Evolutionary conservation across 1,140 invertebrate species (phyloP).

Genomic region (Bombus terrestris): DNA sequence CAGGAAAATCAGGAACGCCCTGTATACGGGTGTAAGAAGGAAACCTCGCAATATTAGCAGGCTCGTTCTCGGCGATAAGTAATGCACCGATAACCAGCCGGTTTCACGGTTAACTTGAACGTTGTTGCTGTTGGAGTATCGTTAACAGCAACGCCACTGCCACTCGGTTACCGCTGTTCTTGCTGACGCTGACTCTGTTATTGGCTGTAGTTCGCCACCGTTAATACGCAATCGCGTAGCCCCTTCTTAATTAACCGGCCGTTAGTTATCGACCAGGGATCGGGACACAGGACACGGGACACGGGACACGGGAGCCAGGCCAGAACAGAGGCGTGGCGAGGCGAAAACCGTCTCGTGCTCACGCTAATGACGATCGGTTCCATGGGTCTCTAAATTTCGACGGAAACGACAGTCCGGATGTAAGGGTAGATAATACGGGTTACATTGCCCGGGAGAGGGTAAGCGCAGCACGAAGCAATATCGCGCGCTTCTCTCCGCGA

Average conservation of each 20-base stretch:
- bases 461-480: conserved; percentile 58
- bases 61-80: conserved; percentile 5
- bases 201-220: background rate
- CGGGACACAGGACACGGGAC: background rate
- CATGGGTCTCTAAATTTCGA: conserved; percentile 37
- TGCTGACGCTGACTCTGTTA: background rate
- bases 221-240: conserved; percentile 46
- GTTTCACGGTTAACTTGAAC: conserved; percentile 18
- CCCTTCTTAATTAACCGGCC: conserved; percentile 51
- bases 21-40: too few species aligned
- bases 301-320: background rate
- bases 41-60: too few species aligned
- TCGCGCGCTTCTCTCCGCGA: conserved; percentile 50
- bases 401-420: conserved; percentile 51
- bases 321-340: conserved; percentile 4
- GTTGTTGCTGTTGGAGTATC: background rate
- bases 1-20: too few species aligned
- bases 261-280: conserved; percentile 34
- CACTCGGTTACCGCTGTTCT: background rate
- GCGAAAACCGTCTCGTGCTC: conserved; percentile 20
- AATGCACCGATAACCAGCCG: conserved; percentile 23
- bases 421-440: conserved; percentile 53
- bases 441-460: conserved; percentile 40
- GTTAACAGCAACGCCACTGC: background rate
- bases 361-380: conserved; percentile 50